Evolutionary conservation across 2,797 vertebrate genomes (phyloP).

Genomic region (Loris lydekkerianus): DNA sequence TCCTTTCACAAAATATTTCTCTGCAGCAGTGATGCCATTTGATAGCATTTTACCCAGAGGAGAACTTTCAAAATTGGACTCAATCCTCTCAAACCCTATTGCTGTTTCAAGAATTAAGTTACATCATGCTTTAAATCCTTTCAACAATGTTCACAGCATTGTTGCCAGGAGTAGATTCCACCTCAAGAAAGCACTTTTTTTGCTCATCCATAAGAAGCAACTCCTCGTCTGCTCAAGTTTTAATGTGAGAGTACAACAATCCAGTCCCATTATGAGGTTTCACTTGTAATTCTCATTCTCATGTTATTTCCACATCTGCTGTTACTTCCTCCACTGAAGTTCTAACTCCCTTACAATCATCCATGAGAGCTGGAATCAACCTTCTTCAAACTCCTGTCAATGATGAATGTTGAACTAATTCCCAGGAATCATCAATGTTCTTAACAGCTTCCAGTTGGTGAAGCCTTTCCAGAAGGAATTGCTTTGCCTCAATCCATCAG

Average conservation of each 20-base stretch:
- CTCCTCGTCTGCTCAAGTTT: background rate
- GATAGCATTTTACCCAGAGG: background rate
- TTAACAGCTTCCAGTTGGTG: background rate
- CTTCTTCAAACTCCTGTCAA: background rate
- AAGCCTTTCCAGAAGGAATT: background rate
- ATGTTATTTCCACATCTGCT: background rate
- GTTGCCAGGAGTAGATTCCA: background rate
- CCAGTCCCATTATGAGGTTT: background rate
- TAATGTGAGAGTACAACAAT: background rate
- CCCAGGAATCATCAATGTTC: background rate
- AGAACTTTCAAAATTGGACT: background rate
- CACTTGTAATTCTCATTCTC: background rate
- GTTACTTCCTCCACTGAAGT: background rate
- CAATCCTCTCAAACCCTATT: background rate
- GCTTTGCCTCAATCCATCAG: background rate
- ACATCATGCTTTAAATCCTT: background rate
- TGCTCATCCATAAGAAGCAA: background rate
- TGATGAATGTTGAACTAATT: background rate
- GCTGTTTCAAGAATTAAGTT: background rate
- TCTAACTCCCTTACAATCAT: background rate
- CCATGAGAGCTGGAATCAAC: background rate
- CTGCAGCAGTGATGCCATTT: background rate
- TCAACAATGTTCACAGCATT: background rate
- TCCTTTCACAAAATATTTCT: background rate
- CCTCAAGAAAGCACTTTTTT: background rate